Conservation (phyloP, 2,113 vertebrate species). For the Monarcha castaneiventris region DNA sequence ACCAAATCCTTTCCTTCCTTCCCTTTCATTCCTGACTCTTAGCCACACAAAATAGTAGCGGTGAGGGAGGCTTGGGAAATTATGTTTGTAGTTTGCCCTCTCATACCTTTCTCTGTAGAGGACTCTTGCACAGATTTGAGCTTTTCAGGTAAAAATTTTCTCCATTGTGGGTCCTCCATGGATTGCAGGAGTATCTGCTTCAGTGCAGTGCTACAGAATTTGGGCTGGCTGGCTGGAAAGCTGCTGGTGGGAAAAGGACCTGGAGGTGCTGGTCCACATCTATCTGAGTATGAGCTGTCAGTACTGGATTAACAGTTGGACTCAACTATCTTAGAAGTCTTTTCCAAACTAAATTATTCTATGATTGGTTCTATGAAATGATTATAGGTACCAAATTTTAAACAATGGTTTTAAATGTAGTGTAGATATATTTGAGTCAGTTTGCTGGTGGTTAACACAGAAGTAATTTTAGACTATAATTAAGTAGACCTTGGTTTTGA, state of each 20-base stretch:
- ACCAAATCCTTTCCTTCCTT: neutral
- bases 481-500: neutral
- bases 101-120: neutral
- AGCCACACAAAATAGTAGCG: rapidly evolving
- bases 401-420: neutral
- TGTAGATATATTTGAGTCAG: neutral
- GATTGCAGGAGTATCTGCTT: neutral
- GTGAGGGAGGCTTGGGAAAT: rapidly evolving
- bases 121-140: neutral
- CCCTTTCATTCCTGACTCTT: neutral
- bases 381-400: neutral
- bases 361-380: neutral
- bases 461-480: neutral
- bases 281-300: neutral
- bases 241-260: neutral
- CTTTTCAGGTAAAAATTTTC: neutral
- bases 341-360: neutral
- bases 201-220: rapidly evolving
- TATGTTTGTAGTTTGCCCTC: neutral
- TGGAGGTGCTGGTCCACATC: neutral
- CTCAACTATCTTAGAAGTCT: neutral
- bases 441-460: neutral
- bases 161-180: rapidly evolving
- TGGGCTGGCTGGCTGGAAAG: neutral
- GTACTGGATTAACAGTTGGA: neutral